Conservation (phyloP, 2,888 invertebrate genomes). For the Caenorhabditis doughertyi region DNA sequence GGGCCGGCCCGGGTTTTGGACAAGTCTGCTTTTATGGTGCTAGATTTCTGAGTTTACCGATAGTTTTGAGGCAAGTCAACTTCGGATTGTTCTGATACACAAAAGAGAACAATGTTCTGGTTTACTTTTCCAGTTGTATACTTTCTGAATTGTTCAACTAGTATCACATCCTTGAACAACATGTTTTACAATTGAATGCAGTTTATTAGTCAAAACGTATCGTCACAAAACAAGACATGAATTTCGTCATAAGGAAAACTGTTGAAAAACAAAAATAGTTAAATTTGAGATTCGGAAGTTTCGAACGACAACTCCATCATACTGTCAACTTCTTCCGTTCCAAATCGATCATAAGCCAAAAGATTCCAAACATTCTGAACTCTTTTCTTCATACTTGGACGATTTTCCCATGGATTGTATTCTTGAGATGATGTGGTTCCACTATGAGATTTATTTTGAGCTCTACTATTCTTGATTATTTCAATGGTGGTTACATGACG, state of each 20-base stretch:
- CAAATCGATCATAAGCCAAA: conserved; percentile 39
- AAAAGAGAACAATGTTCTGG: no score
- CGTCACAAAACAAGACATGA: neutral
- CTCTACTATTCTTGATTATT: conserved; percentile 25
- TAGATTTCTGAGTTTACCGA: no score
- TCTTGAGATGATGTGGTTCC: neutral
- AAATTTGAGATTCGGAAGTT: conserved; percentile 6
- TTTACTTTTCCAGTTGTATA: no score
- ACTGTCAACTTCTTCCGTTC: conserved; percentile 5
- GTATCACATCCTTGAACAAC: no score
- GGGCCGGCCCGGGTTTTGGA: no score
- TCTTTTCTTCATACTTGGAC: conserved; percentile 17
- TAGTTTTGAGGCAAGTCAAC: no score
- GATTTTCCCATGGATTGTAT: conserved; percentile 11
- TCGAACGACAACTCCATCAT: conserved; percentile 1
- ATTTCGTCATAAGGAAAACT: neutral
- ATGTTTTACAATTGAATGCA: no score
- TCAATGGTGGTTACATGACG: conserved; percentile 63
- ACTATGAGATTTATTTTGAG: conserved; percentile 4
- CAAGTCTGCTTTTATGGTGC: no score
- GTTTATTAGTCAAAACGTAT: neutral
- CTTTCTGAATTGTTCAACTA: no score
- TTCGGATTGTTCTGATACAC: no score
- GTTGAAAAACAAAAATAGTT: neutral
- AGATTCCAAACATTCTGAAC: conserved; percentile 48